These are phyloP conservation scores for Meleagris gallopavo DNA, from an alignment of 2,113 vertebrate species.

Conservation along the genomic window DNA sequence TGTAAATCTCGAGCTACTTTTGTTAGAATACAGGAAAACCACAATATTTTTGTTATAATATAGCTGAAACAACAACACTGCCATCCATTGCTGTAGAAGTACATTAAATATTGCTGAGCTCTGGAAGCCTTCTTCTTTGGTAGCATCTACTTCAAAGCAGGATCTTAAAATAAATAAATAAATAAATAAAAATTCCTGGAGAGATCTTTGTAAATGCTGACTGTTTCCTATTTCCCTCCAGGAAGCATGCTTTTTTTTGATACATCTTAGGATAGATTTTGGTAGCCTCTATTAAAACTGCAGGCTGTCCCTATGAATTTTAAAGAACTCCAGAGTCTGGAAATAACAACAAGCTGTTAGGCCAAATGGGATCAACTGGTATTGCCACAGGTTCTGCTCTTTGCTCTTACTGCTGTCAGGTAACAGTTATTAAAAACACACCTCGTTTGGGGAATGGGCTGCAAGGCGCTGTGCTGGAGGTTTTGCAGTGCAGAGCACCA, in stretches of 20 bases:
- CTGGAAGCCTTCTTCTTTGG: constrained; percentile 44
- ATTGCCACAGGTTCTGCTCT: constrained; percentile 49
- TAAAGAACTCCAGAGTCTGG: constrained; percentile 4
- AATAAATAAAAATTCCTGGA: background rate
- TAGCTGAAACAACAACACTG: constrained; percentile 67
- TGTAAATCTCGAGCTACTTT: constrained; percentile 43
- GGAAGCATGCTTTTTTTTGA: constrained; percentile 46
- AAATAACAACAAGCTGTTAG: constrained; percentile 27
- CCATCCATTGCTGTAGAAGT: constrained; percentile 29
- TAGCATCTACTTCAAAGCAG: constrained; percentile 70
- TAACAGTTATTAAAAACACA: constrained; percentile 18
- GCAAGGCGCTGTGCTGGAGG: background rate
- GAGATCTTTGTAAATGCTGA: constrained; percentile 47
- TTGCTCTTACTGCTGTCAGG: constrained; percentile 6
- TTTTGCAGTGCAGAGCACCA: background rate
- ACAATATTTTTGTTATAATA: constrained; percentile 69
- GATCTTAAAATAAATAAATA: background rate
- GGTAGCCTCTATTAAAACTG: background rate
- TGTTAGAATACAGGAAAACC: constrained; percentile 67
- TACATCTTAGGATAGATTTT: constrained; percentile 9
- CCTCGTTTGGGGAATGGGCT: background rate
- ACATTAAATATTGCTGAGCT: constrained; percentile 59
- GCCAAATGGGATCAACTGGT: constrained; percentile 8
- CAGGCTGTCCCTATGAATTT: constrained; percentile 35
- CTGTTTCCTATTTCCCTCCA: constrained; percentile 62